Evolutionary conservation across 2,888 invertebrate species (phyloP), one percentile per base, ranked within the genome.

Genomic region (Drosophila kanekoi): DNA sequence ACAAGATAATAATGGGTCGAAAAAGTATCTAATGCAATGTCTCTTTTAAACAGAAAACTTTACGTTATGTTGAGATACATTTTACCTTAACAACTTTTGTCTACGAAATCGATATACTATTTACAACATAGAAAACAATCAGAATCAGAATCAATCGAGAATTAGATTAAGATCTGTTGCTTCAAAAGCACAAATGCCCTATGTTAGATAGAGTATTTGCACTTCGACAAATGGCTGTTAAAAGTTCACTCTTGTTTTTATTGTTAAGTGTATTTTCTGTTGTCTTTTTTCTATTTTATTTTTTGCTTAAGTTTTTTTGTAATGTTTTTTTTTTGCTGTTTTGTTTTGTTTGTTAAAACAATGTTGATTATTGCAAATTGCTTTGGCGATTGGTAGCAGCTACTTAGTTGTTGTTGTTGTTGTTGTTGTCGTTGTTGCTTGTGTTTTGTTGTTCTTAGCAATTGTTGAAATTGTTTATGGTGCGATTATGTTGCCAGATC

Each of bases 321-420:
- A 5, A 16, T 58, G 52, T 66, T 69, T 62, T 58, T 23, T 56
- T 13, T 33, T 66, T 65, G 63, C 41, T 66, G 53, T 16, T 52
- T 54, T 40, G 56, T 33, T 35, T 32, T 54, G 51, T 63, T 81
- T 79, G 62, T 66, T 73, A 41, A 43, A 62, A 81, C 82, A 87
- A 86, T 87, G 86, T 87, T 87, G 89, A 87, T 87, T 89, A 87
- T 87, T 89, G 86, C 88, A 87, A 87, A 87, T 87, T 87, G 86
- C 88, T 89, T 87, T 89, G 82, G 80, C 86, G 80, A 82, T 87
- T 87, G 89, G 88, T 75, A 85, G 86, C 81, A 87, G 85, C 87
- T 85, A 82, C 88, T 88, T 87, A 84, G 81, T 77, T 87, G 68
- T 83, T 84, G 63, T 62, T 77, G 48, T 60, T 66, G 77, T 58